A percentile compares a stretch with the other conserved stretches of the same genome.
phyloP scores from a whole-genome alignment of 2,797 vertebrate species.

The Sebastes reedi region DNA sequence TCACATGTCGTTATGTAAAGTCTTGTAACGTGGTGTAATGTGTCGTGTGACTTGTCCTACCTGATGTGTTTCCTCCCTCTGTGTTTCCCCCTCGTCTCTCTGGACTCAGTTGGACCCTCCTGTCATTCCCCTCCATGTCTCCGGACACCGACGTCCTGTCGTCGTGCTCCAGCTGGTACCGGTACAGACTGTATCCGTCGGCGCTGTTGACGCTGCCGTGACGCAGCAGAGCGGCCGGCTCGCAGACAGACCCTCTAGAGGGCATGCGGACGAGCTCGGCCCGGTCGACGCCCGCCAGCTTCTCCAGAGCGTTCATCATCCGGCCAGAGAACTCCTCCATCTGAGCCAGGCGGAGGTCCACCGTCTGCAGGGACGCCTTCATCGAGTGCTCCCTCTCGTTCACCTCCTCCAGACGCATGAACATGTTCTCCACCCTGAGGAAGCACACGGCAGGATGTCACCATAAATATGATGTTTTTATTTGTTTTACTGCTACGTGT shows the following conservation, averaged over 20 bases:
- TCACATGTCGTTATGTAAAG: too few relatives aligned
- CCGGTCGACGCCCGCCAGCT: slow-evolving; percentile 88
- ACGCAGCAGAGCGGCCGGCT: slow-evolving; percentile 81
- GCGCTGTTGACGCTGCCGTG: slow-evolving; percentile 89
- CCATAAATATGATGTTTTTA: too few relatives aligned
- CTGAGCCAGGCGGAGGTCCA: slow-evolving; percentile 92
- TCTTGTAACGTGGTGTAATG: too few relatives aligned
- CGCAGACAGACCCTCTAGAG: slow-evolving; percentile 85
- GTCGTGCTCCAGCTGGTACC: slow-evolving; percentile 84
- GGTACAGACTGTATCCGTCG: slow-evolving; percentile 86
- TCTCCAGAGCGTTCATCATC: slow-evolving; percentile 91
- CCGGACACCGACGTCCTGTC: slow-evolving; percentile 43
- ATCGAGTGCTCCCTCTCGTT: slow-evolving; percentile 94
- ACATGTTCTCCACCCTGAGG: slow-evolving; percentile 96
- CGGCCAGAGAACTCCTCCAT: slow-evolving; percentile 90
- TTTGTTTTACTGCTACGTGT: too few relatives aligned
- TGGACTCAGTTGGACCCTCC: slow-evolving; percentile 62
- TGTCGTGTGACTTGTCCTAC: slow-evolving; percentile 7
- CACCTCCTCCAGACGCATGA: slow-evolving; percentile 96
- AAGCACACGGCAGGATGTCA: too few relatives aligned
- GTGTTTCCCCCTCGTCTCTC: slow-evolving; percentile 46
- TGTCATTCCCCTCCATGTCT: slow-evolving; percentile 71
- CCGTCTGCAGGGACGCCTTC: slow-evolving; percentile 95
- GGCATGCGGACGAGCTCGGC: slow-evolving; percentile 77
- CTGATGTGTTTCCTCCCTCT: slow-evolving; percentile 3